phyloP scores from a whole-genome alignment of 1,140 invertebrate species.

The Eubasilissa regina region DNA sequence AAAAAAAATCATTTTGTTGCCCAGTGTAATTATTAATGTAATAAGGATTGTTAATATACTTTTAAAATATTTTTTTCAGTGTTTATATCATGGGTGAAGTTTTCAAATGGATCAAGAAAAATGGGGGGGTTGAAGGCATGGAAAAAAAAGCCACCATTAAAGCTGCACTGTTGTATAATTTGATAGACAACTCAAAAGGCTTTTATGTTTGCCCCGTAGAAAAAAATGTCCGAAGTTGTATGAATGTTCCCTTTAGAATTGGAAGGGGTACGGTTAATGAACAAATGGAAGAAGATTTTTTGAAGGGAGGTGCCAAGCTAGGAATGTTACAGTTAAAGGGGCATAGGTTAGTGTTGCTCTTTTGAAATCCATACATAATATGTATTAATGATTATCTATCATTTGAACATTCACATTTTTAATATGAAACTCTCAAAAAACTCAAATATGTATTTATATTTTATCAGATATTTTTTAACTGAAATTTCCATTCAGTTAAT shows the following conservation, averaged over 20 bases:
- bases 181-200: constrained; percentile 89
- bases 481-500: no score
- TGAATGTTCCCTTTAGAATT: constrained; percentile 96
- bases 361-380: no score
- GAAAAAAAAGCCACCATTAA: constrained; percentile 80
- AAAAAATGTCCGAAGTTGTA: constrained; percentile 79
- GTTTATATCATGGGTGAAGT: constrained; percentile 94
- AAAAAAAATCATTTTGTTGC: no score
- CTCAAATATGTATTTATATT: no score
- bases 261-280: constrained; percentile 80
- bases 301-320: constrained; percentile 82
- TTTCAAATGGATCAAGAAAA: constrained; percentile 91
- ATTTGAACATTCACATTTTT: no score
- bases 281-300: constrained; percentile 88
- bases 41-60: no score
- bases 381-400: no score
- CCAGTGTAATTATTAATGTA: no score
- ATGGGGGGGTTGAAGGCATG: constrained; percentile 92
- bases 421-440: no score
- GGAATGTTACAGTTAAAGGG: constrained; percentile 95
- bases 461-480: no score
- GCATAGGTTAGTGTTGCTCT: constrained; percentile 79
- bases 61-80: constrained; percentile 73
- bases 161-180: constrained; percentile 85
- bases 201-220: constrained; percentile 90